These are phyloP conservation scores for Sphyrna mokarran DNA, from an alignment of 2,113 vertebrate species.

Conservation along the genomic window DNA sequence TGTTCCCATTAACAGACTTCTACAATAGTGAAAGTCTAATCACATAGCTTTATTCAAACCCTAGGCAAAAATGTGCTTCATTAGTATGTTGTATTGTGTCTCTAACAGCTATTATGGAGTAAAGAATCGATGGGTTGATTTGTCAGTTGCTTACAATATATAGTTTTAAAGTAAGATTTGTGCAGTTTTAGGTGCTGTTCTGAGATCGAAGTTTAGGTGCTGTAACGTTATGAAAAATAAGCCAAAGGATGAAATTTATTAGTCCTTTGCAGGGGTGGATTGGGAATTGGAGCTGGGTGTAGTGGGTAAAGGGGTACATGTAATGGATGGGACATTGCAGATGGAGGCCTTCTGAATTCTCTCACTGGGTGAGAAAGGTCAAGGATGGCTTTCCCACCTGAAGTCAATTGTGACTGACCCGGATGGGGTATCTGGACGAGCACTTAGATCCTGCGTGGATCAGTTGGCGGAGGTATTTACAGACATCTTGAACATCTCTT, in stretches of 20 bases:
- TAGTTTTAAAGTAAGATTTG: background rate
- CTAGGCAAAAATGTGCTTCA: conserved; percentile 14
- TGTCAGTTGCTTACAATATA: background rate
- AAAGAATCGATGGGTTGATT: background rate
- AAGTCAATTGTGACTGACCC: background rate
- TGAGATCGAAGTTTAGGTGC: background rate
- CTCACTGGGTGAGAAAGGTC: background rate
- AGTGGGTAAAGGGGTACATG: background rate
- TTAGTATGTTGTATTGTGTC: background rate
- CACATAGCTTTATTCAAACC: background rate
- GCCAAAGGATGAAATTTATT: background rate
- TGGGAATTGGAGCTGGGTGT: background rate
- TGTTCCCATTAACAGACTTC: conserved; percentile 17
- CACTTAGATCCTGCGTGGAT: too few species aligned
- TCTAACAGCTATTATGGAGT: background rate
- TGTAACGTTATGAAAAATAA: background rate
- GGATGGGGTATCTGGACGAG: too few species aligned
- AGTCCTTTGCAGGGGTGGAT: background rate
- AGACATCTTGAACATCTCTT: too few species aligned
- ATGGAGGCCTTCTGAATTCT: background rate
- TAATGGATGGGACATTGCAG: background rate
- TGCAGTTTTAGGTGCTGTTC: background rate
- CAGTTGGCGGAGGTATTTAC: too few species aligned
- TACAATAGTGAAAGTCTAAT: conserved; percentile 24
- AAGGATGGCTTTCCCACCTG: background rate